Percentiles rank a stretch among this genome's conserved stretches.
These are phyloP conservation scores for Isurus oxyrinchus DNA, from an alignment of 2,113 vertebrate genomes.

Conservation along the genomic window DNA sequence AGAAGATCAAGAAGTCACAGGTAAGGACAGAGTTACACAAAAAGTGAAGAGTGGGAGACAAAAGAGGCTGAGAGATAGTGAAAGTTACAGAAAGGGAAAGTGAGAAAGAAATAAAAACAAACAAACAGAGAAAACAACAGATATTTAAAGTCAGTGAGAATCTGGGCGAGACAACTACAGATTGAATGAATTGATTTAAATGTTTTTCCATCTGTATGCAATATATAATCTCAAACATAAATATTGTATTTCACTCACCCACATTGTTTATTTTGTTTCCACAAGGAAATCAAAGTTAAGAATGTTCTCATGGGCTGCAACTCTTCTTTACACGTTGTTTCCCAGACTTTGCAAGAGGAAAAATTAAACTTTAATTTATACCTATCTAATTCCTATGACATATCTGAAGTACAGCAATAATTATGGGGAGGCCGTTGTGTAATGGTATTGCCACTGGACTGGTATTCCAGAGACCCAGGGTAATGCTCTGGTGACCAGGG, in stretches of 20 bases:
- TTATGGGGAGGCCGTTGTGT: too few species aligned
- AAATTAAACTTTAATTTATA: slow-evolving; percentile 10
- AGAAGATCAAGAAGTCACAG: not conserved
- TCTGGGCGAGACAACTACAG: not conserved
- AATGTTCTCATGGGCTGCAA: not conserved
- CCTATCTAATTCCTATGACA: not conserved
- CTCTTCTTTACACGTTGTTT: not conserved
- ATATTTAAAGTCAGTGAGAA: not conserved
- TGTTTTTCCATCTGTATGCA: not conserved
- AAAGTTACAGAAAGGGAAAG: not conserved
- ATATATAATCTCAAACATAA: not conserved
- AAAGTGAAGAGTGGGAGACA: not conserved
- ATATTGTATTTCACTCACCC: not conserved
- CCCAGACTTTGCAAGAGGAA: not conserved
- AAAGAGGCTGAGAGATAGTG: not conserved
- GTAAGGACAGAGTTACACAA: not conserved
- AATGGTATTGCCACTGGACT: too few species aligned
- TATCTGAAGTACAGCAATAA: not conserved
- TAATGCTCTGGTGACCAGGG: too few species aligned
- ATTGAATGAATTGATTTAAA: not conserved
- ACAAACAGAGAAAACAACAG: not conserved
- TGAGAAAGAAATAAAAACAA: not conserved
- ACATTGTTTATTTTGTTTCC: not conserved
- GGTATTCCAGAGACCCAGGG: too few species aligned
- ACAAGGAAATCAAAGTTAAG: not conserved